Conservation (phyloP, 1,140 invertebrate genomes). For the Venturia canescens region DNA sequence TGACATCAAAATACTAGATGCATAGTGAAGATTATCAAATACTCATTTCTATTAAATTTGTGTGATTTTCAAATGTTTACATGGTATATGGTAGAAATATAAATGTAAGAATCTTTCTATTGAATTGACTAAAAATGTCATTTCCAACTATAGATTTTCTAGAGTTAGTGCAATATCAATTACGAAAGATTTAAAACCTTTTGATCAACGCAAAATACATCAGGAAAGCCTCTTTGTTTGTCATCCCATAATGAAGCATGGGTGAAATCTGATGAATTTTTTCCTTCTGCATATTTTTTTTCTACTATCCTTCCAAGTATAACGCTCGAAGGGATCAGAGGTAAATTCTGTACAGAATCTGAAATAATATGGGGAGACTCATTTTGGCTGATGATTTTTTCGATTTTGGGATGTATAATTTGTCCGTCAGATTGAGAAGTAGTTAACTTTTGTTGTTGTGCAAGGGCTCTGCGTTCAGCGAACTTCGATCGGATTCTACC, state of each 20-base stretch:
- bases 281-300: constrained; percentile 70
- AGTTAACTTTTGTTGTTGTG: constrained; percentile 53
- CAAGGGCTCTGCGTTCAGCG: constrained; percentile 52
- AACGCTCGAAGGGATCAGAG: constrained; percentile 71
- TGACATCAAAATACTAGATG: no score
- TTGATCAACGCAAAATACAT: constrained; percentile 58
- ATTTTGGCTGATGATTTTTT: constrained; percentile 22
- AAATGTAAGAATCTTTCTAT: no score
- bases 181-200: neutral
- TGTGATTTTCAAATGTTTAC: no score
- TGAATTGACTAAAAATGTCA: no score
- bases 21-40: no score
- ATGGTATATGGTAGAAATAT: no score
- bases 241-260: neutral
- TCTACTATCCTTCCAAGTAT: constrained; percentile 81
- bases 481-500: constrained; percentile 65
- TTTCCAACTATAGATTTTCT: no score
- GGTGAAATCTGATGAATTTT: constrained; percentile 55
- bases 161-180: no score
- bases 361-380: constrained; percentile 1
- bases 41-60: no score
- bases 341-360: constrained; percentile 76
- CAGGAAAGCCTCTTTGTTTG: constrained; percentile 63
- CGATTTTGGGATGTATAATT: constrained; percentile 53
- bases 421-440: constrained; percentile 57